A percentile compares a stretch with the other conserved stretches of the same genome.
These are phyloP conservation scores for Podabrus alpinus DNA, from an alignment of 2,888 invertebrate species.

Conservation along the genomic window DNA sequence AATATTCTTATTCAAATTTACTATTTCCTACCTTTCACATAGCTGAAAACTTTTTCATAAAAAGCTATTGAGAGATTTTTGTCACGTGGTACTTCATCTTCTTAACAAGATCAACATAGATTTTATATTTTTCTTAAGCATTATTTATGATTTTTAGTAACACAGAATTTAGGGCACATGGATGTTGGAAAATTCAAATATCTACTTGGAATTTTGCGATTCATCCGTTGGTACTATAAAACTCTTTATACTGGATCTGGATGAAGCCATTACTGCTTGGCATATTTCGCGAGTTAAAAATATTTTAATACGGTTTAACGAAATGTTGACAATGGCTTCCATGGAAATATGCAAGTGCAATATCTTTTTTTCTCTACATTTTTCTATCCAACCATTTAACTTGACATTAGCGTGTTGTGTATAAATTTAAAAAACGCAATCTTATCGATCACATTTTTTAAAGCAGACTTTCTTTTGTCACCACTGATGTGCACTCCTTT, in stretches of 20 bases:
- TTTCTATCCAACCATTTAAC: not conserved
- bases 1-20: not conserved
- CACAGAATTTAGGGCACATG: not conserved
- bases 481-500: not conserved
- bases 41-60: not conserved
- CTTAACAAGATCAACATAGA: not conserved
- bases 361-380: not conserved
- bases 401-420: not conserved
- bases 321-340: not conserved
- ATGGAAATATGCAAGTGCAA: not conserved
- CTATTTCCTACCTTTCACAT: not conserved
- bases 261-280: not conserved
- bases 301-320: not conserved
- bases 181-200: not conserved
- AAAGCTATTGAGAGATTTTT: not conserved
- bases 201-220: not conserved
- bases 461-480: not conserved
- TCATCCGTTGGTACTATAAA: not conserved
- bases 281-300: not conserved
- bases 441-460: not conserved
- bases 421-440: not conserved
- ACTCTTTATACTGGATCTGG: not conserved
- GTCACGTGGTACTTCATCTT: not conserved
- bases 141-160: not conserved
- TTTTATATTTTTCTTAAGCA: not conserved